Conservation (phyloP, 2,113 vertebrate genomes). For the Tonatia bakeri region DNA sequence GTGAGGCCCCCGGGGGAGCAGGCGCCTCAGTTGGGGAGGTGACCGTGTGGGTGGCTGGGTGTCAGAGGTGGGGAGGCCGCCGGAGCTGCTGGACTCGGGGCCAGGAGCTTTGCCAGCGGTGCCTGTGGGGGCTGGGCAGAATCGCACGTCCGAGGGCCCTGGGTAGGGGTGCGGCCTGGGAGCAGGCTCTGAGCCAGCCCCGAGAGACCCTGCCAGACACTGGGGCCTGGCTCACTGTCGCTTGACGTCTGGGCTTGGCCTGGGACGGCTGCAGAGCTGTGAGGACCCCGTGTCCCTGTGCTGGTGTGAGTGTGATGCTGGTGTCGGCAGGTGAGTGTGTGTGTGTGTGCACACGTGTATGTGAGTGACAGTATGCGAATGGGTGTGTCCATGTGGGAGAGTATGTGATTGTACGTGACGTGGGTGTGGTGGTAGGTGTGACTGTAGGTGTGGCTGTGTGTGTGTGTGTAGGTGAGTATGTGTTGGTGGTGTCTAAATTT, state of each 20-base stretch:
- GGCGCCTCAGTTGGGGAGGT: constrained; percentile 53
- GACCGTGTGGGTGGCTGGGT: not conserved
- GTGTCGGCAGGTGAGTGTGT: not conserved
- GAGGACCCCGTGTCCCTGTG: not conserved
- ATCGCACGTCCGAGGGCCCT: not conserved
- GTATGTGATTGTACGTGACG: too few relatives aligned
- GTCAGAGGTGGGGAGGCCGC: constrained; percentile 45
- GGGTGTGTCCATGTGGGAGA: not conserved
- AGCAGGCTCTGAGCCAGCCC: not conserved
- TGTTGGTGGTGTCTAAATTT: not conserved
- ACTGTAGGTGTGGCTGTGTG: not conserved
- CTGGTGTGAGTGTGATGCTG: not conserved
- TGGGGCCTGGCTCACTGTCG: not conserved
- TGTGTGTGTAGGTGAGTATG: not conserved
- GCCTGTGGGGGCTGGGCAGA: not conserved
- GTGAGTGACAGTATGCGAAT: not conserved
- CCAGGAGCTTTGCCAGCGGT: not conserved
- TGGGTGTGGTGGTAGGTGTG: not conserved
- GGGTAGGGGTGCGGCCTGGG: not conserved
- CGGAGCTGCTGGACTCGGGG: not conserved
- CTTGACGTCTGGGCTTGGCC: not conserved
- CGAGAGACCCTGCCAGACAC: not conserved
- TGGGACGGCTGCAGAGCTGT: not conserved
- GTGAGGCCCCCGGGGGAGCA: constrained; percentile 61
- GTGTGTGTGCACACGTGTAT: not conserved